phyloP scores from a whole-genome alignment of 2,113 vertebrate species.

The Eubucco bourcierii region DNA sequence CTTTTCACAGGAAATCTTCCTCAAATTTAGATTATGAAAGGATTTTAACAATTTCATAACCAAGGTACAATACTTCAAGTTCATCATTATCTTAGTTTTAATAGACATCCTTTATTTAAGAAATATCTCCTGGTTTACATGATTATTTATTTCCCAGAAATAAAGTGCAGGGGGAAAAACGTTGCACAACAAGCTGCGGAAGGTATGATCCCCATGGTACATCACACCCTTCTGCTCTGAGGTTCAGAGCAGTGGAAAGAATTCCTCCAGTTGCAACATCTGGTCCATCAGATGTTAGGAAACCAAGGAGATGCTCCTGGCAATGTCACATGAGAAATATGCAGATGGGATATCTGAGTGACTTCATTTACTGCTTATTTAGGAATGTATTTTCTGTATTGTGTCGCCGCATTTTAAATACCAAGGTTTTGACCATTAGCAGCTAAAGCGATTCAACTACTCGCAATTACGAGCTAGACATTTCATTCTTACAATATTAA shows the following conservation, averaged over 20 bases:
- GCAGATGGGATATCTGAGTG: not conserved
- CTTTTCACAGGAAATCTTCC: not conserved
- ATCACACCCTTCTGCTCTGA: not conserved
- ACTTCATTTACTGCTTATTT: not conserved
- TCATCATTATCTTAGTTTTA: not conserved
- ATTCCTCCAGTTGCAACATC: slow-evolving; percentile 37
- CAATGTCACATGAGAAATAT: not conserved
- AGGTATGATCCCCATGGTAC: not conserved
- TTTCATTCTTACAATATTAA: not conserved
- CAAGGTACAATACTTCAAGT: not conserved
- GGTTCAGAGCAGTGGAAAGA: slow-evolving; percentile 22
- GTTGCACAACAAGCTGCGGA: not conserved
- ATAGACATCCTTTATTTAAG: not conserved
- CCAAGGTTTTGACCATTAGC: not conserved
- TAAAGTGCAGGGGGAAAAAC: not conserved
- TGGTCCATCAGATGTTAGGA: slow-evolving; percentile 14
- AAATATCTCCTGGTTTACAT: not conserved
- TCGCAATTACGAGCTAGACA: not conserved
- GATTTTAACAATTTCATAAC: not conserved
- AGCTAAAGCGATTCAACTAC: not conserved
- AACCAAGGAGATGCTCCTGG: not conserved
- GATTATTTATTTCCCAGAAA: not conserved
- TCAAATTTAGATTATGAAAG: not conserved
- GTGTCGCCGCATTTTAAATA: not conserved
- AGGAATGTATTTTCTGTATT: not conserved